phyloP scores from a whole-genome alignment of 2,797 vertebrate species.

The Lycodopsis pacificus region DNA sequence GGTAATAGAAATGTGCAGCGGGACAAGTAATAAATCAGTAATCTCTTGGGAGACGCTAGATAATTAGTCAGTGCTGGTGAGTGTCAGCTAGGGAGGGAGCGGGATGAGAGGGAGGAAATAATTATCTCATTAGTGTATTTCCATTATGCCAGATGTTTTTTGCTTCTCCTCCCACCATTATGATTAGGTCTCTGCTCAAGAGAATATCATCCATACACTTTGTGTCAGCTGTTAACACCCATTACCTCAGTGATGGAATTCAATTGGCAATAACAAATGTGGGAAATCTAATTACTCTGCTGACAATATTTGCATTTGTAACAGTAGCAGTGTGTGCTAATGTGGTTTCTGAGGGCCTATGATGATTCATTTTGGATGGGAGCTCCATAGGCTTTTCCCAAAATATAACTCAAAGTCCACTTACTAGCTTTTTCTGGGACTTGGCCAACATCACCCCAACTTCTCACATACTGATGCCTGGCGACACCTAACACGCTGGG shows the following conservation, averaged over 20 bases:
- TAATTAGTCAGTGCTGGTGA: slow-evolving; percentile 47
- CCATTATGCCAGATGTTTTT: slow-evolving; percentile 38
- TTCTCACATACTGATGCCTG: too few relatives aligned
- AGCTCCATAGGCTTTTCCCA: too few relatives aligned
- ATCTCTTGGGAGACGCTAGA: slow-evolving; percentile 29
- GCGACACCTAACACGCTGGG: too few relatives aligned
- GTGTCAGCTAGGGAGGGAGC: slow-evolving; percentile 3
- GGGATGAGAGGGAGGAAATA: slow-evolving; percentile 46
- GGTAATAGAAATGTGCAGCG: slow-evolving; percentile 28
- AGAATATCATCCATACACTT: slow-evolving; percentile 19
- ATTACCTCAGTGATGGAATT: slow-evolving; percentile 26
- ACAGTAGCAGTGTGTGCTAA: not conserved
- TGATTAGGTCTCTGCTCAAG: slow-evolving; percentile 41
- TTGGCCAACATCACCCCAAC: too few relatives aligned
- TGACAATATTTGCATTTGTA: slow-evolving; percentile 9
- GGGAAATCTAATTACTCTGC: slow-evolving; percentile 21
- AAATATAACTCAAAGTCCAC: too few relatives aligned
- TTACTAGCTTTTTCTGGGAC: too few relatives aligned
- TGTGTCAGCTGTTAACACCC: slow-evolving; percentile 41
- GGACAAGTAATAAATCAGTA: slow-evolving; percentile 39
- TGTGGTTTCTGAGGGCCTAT: not conserved
- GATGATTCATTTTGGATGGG: too few relatives aligned
- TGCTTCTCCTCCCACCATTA: slow-evolving; percentile 35
- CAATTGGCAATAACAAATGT: slow-evolving; percentile 33
- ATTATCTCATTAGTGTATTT: slow-evolving; percentile 58